phyloP scores from a whole-genome alignment of 1,140 invertebrate species.

The Psilanteris sp. region DNA sequence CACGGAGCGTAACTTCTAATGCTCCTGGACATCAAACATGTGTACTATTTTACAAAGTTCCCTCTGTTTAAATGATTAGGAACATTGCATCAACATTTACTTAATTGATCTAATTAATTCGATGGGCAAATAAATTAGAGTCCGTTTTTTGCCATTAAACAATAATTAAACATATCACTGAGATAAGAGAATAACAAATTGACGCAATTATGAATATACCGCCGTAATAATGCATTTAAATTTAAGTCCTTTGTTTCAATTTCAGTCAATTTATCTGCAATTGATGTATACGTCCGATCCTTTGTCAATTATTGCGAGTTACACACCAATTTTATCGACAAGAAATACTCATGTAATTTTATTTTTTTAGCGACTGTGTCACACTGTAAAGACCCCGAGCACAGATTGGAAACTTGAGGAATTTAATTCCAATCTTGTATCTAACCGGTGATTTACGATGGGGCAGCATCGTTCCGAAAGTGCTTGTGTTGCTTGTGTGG shows the following conservation, averaged over 20 bases:
- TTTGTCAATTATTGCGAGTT: conserved; percentile 46
- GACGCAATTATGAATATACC: too few species aligned
- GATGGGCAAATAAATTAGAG: too few species aligned
- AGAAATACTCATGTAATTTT: conserved; percentile 40
- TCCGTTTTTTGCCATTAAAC: too few species aligned
- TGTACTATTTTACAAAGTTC: conserved; percentile 29
- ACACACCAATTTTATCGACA: conserved; percentile 40
- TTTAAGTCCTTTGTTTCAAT: conserved; percentile 12
- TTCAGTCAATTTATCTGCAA: conserved; percentile 18
- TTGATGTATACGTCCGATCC: conserved; percentile 12
- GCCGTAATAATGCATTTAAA: not conserved
- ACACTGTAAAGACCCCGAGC: conserved; percentile 33
- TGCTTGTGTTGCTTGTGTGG: conserved; percentile 55
- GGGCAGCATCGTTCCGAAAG: conserved; percentile 55
- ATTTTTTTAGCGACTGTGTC: conserved; percentile 33
- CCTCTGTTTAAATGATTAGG: conserved; percentile 21
- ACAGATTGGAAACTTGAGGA: conserved; percentile 44
- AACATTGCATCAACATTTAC: conserved; percentile 16
- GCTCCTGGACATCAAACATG: conserved; percentile 18
- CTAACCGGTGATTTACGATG: conserved; percentile 60
- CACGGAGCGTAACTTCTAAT: conserved; percentile 21
- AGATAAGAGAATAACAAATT: too few species aligned
- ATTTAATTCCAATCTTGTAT: conserved; percentile 62
- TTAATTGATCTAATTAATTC: conserved; percentile 22
- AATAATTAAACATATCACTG: too few species aligned